Conservation (phyloP, 2,113 vertebrate genomes). For the Callionymus lyra region DNA sequence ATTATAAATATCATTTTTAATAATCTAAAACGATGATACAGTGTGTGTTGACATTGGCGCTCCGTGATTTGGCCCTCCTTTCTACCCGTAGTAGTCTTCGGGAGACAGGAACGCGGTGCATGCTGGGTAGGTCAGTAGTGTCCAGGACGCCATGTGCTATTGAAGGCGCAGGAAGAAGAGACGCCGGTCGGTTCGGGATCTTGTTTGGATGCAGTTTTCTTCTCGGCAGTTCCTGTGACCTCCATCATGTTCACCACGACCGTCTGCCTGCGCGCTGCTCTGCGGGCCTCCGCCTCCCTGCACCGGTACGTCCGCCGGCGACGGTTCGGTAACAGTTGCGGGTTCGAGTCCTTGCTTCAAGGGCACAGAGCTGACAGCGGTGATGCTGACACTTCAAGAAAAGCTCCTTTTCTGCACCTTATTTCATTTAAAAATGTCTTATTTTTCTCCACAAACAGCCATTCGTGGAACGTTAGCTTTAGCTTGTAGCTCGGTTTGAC, state of each 20-base stretch:
- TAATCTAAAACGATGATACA: too few relatives aligned
- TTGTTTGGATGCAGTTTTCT: neutral
- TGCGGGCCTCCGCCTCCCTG: slow-evolving; percentile 41
- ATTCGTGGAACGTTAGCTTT: neutral
- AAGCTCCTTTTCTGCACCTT: too few relatives aligned
- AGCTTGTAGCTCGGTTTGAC: too few relatives aligned
- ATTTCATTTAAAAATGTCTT: too few relatives aligned
- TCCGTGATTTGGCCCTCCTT: neutral
- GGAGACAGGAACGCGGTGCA: too few relatives aligned
- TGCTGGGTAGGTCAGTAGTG: slow-evolving; percentile 68
- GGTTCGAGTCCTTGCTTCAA: slow-evolving; percentile 27
- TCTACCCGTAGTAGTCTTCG: slow-evolving; percentile 14
- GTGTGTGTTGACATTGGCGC: too few relatives aligned
- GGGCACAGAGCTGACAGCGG: slow-evolving; percentile 28
- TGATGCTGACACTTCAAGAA: too few relatives aligned
- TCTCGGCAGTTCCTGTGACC: neutral
- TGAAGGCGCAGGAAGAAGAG: slow-evolving; percentile 21
- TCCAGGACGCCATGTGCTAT: slow-evolving; percentile 70
- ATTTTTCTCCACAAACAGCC: too few relatives aligned
- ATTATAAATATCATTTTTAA: too few relatives aligned
- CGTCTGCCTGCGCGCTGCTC: slow-evolving; percentile 57
- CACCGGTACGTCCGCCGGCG: slow-evolving; percentile 50
- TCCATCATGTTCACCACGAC: slow-evolving; percentile 56
- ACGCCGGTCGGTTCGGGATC: neutral
- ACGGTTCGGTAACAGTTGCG: neutral